Conservation (phyloP, 2,797 vertebrate species). For the Sparidentex hasta region DNA sequence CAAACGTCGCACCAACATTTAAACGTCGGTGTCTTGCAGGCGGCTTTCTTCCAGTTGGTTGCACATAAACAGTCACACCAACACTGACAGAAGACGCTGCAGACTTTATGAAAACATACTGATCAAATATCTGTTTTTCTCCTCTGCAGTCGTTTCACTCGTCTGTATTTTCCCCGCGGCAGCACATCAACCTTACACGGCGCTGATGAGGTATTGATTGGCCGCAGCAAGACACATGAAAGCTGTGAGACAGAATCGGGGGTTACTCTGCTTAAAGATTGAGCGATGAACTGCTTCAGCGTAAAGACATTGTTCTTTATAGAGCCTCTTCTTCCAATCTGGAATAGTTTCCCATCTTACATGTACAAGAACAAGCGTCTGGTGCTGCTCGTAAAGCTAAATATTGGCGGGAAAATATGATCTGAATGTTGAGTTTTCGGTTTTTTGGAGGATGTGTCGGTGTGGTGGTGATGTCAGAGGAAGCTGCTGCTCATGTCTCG, state of each 20-base stretch:
- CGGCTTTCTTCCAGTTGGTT: neutral
- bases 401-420: neutral
- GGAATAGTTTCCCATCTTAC: neutral
- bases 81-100: neutral
- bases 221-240: neutral
- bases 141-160: neutral
- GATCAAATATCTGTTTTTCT: neutral
- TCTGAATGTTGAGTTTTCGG: too few species aligned
- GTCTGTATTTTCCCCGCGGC: constrained; percentile 16
- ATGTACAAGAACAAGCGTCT: neutral
- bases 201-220: constrained; percentile 54
- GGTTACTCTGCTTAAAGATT: constrained; percentile 22
- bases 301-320: constrained; percentile 5
- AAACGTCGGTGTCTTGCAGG: neutral
- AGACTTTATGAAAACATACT: rapidly evolving
- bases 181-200: neutral
- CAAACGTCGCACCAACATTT: neutral
- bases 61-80: neutral
- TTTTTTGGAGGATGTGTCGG: too few species aligned
- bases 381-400: neutral
- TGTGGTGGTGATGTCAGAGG: too few species aligned
- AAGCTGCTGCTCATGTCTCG: neutral
- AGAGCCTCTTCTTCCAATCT: neutral
- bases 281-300: constrained; percentile 9
- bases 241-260: constrained; percentile 30